phyloP scores from a whole-genome alignment of 1,140 invertebrate species.

The Ylistrum balloti region DNA sequence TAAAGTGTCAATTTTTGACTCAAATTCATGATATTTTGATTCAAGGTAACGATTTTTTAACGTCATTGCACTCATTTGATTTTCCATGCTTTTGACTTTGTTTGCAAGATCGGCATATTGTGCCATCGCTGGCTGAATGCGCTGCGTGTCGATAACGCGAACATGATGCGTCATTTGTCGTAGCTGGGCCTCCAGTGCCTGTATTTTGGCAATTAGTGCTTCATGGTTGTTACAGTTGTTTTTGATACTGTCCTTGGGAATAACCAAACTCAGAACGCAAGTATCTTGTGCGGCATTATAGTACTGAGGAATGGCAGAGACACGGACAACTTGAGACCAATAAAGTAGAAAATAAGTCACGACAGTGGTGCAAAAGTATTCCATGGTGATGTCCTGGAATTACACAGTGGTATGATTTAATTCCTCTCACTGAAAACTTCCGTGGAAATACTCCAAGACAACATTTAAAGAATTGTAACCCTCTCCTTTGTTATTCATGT shows the following conservation, averaged over 20 bases:
- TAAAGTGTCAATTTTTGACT: background rate
- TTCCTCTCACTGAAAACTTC: background rate
- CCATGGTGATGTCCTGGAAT: background rate
- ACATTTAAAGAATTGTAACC: background rate
- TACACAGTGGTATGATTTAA: background rate
- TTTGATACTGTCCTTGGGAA: constrained; percentile 77
- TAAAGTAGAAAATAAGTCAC: background rate
- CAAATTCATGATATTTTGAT: constrained; percentile 28
- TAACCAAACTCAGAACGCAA: constrained; percentile 74
- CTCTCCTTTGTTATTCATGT: background rate
- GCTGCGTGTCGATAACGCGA: constrained; percentile 46
- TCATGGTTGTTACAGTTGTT: constrained; percentile 61
- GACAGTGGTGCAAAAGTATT: background rate
- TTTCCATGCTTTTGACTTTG: background rate
- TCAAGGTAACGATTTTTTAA: constrained; percentile 7
- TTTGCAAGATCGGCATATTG: constrained; percentile 2
- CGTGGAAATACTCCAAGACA: background rate
- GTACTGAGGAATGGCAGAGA: background rate
- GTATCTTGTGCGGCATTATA: constrained; percentile 62
- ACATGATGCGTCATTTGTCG: constrained; percentile 41
- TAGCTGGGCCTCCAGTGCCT: constrained; percentile 56
- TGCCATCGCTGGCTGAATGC: constrained; percentile 2
- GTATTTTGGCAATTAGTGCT: constrained; percentile 54
- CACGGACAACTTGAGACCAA: background rate
- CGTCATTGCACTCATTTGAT: constrained; percentile 18